Percentiles rank a stretch among this genome's conserved stretches.
phyloP scores from a whole-genome alignment of 2,888 invertebrate species.

The Theodoxus fluviatilis region DNA sequence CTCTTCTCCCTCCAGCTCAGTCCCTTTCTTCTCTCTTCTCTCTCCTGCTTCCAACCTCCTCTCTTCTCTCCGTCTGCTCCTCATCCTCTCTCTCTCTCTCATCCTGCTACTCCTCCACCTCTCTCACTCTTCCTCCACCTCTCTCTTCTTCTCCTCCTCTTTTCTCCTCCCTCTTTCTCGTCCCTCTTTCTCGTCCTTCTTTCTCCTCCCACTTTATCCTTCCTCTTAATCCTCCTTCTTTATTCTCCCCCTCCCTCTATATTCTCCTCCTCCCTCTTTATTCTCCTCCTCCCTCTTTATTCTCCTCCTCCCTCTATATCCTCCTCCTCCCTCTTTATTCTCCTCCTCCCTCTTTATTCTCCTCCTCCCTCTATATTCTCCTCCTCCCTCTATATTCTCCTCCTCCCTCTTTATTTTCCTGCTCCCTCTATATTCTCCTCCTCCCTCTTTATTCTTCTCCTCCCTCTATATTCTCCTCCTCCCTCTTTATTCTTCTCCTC shows the following conservation, averaged over 20 bases:
- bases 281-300: background rate
- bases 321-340: background rate
- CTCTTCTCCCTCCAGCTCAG: constrained; percentile 1
- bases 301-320: background rate
- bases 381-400: background rate
- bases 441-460: background rate
- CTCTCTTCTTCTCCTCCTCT: background rate
- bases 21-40: background rate
- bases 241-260: background rate
- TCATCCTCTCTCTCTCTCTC: background rate
- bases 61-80: background rate
- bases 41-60: background rate
- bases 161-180: background rate
- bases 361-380: background rate
- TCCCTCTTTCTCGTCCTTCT: background rate
- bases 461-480: background rate
- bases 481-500: background rate
- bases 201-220: background rate
- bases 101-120: background rate
- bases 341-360: background rate
- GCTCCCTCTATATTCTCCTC: background rate
- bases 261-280: background rate
- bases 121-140: background rate
- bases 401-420: background rate
- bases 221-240: background rate